Evolutionary conservation across 1,140 invertebrate species (phyloP).

Genomic region (Parasteatoda tepidariorum): DNA sequence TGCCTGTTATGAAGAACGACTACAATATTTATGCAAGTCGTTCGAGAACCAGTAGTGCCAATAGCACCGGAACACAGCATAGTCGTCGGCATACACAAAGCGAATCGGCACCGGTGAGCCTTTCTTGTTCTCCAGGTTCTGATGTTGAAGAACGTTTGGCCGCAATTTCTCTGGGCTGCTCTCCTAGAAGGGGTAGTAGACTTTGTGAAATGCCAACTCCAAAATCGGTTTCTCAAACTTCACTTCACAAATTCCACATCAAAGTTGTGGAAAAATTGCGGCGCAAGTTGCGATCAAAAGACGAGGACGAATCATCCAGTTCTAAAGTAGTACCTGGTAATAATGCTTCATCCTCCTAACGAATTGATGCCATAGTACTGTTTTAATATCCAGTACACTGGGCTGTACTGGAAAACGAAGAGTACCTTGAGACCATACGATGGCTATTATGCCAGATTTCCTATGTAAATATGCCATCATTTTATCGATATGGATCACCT

Average conservation of each 20-base stretch:
- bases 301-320: slow-evolving; percentile 18
- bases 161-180: slow-evolving; percentile 73
- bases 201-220: slow-evolving; percentile 74
- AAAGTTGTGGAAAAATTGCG: slow-evolving; percentile 85
- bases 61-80: background rate
- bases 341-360: background rate
- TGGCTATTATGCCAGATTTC: no score
- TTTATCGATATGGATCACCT: no score
- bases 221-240: slow-evolving; percentile 73
- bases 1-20: slow-evolving; percentile 92
- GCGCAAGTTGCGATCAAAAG: slow-evolving; percentile 67
- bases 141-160: slow-evolving; percentile 62
- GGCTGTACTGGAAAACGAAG: no score
- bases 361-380: no score
- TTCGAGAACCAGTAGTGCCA: slow-evolving; percentile 50
- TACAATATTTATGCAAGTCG: slow-evolving; percentile 81
- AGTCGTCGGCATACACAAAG: slow-evolving; percentile 49
- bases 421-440: no score
- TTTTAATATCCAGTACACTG: no score
- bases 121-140: slow-evolving; percentile 62
- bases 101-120: slow-evolving; percentile 56
- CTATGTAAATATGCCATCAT: no score
- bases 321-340: background rate
- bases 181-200: slow-evolving; percentile 76
- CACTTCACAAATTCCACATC: slow-evolving; percentile 85